Evolutionary conservation across 2,113 vertebrate genomes (phyloP).

Genomic region (Penelope pileata): DNA sequence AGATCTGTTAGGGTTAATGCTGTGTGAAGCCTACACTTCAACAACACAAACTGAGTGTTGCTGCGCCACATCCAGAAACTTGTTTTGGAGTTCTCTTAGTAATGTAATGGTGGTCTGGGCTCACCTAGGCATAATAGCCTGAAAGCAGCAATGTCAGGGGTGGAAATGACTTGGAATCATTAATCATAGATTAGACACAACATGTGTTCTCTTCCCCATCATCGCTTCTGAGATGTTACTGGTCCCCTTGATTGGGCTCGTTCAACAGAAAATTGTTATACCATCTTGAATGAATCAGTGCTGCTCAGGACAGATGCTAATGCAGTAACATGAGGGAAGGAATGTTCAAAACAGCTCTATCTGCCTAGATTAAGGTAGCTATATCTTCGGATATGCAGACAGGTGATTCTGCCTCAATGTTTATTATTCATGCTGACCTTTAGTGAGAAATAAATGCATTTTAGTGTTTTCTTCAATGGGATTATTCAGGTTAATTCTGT

Average conservation of each 20-base stretch:
- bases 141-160: background rate
- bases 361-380: background rate
- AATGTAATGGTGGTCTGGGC: background rate
- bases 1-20: background rate
- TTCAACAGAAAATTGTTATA: background rate
- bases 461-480: background rate
- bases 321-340: background rate
- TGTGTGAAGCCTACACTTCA: background rate
- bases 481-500: background rate
- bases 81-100: background rate
- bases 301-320: background rate
- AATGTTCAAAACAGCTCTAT: background rate
- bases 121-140: background rate
- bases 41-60: background rate
- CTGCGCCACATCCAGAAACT: background rate
- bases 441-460: background rate
- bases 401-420: background rate
- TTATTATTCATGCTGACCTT: background rate
- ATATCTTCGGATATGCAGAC: background rate
- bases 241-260: background rate
- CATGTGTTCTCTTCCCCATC: rapidly evolving
- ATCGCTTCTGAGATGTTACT: background rate
- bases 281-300: background rate
- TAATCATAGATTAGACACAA: background rate
- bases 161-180: background rate